Base-by-base conservation (phyloP, 2,797 vertebrate genomes). In the Dermochelys coriacea region DNA sequence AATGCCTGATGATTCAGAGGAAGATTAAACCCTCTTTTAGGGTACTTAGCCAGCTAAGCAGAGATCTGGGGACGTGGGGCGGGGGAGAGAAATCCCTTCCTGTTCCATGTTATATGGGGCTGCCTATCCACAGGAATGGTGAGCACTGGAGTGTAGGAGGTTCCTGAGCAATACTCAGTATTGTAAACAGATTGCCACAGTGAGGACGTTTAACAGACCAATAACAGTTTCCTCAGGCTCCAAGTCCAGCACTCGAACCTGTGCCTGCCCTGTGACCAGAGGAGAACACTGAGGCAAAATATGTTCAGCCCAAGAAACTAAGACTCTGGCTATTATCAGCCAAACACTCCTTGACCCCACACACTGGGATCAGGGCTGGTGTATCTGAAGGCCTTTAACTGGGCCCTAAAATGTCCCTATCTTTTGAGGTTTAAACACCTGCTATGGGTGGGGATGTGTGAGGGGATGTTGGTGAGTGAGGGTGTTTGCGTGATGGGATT, bases 51-150 rank as follows among this genome's bases (percentile, higher is more conserved):
- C 5, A 86, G 45, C 50, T 57, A 21, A 18, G 84, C 21, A 95
- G 51, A 0, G 0, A 41, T 11, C 0, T 0, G 47, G 12, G 12
- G 49, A 49, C 47, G 3, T 10, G 12, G 49, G 11, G n/a, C n/a
- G 49, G 8, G 25, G 10, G n/a, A 45, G 25, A 87, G 18, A 85
- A 79, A 61, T 3, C 12, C 64, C 71, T 71, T 89, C 90, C 41
- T 68, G 2, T 75, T 80, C 34, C 41, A 12, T 4, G 0, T 61
- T 49, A 61, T 3, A 3, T 4, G 31, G 8, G 19, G 84, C 31
- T 94, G 57, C 49, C 47, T 31, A 11, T 59, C 50, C 12, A 41
- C 82, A 85, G 34, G 4, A 78, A 75, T 84, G 64, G 49, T 85
- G 4, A 2, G 51, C 87, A 21, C 80, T 55, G 31, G 75, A 61